phyloP scores from a whole-genome alignment of 2,888 invertebrate genomes.

The Frankliniella intonsa region DNA sequence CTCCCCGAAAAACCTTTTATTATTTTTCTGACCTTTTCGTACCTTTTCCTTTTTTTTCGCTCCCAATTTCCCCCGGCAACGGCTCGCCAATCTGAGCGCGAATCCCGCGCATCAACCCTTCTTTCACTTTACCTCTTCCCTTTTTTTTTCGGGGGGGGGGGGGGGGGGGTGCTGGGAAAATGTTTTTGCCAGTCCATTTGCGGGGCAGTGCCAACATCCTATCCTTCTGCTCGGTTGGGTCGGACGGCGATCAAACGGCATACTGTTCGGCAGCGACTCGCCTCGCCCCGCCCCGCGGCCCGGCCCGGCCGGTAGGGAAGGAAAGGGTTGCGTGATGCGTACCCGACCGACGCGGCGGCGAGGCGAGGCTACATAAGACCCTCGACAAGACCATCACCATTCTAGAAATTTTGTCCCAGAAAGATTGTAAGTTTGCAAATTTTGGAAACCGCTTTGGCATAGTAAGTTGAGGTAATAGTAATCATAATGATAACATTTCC shows the following conservation, averaged over 20 bases:
- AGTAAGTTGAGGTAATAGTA: too few species aligned
- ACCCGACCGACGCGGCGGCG: too few species aligned
- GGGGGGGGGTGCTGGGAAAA: background rate
- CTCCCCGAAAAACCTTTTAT: background rate
- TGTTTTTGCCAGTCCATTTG: constrained; percentile 15
- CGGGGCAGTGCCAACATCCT: constrained; percentile 10
- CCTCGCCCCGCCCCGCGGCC: too few species aligned
- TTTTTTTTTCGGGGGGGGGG: background rate
- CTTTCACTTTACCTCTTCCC: background rate
- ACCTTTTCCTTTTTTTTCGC: background rate
- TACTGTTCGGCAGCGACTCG: background rate
- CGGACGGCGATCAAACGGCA: background rate
- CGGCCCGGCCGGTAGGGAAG: too few species aligned
- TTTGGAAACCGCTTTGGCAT: too few species aligned
- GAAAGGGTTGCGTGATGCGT: too few species aligned
- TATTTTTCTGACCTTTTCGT: background rate
- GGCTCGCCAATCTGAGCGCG: background rate
- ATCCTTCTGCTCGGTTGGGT: background rate
- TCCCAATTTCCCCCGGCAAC: background rate
- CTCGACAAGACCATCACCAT: too few species aligned
- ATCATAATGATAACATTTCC: too few species aligned
- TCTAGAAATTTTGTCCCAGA: too few species aligned
- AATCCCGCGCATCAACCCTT: background rate
- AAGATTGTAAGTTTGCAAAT: too few species aligned
- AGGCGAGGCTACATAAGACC: too few species aligned